phyloP scores from a whole-genome alignment of 1,140 invertebrate species.

The Campodea augens region DNA sequence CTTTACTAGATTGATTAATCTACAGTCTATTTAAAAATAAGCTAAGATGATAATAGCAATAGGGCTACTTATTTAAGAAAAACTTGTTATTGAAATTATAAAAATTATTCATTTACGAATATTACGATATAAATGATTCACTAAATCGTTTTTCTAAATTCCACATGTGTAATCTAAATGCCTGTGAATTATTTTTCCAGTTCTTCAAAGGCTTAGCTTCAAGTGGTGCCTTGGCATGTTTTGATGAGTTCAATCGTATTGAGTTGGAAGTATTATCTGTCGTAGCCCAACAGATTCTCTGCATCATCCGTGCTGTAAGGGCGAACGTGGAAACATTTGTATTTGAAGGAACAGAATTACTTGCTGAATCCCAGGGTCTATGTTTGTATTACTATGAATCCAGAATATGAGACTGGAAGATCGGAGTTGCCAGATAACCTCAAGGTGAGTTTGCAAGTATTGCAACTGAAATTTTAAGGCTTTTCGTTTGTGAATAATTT shows the following conservation, averaged over 20 bases:
- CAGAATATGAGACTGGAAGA: conserved; percentile 70
- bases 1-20: no score
- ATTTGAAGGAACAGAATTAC: conserved; percentile 69
- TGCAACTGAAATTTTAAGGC: no score
- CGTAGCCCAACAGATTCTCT: conserved; percentile 63
- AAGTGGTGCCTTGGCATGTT: conserved; percentile 80
- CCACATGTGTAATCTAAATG: conserved; percentile 1
- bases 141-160: not conserved
- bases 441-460: no score
- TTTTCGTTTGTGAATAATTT: not conserved
- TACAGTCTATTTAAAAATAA: no score
- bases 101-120: not conserved
- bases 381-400: conserved; percentile 88
- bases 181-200: conserved; percentile 15
- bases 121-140: no score
- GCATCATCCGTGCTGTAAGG: conserved; percentile 58
- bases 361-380: conserved; percentile 60
- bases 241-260: conserved; percentile 90
- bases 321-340: conserved; percentile 45
- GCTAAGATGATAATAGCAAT: no score
- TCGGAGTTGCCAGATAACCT: conserved; percentile 76
- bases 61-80: no score
- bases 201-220: conserved; percentile 74
- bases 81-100: no score
- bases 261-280: conserved; percentile 72